Percentiles rank a stretch among this genome's conserved stretches.
phyloP scores from a whole-genome alignment of 2,888 invertebrate species.

The Villa cingulata region DNA sequence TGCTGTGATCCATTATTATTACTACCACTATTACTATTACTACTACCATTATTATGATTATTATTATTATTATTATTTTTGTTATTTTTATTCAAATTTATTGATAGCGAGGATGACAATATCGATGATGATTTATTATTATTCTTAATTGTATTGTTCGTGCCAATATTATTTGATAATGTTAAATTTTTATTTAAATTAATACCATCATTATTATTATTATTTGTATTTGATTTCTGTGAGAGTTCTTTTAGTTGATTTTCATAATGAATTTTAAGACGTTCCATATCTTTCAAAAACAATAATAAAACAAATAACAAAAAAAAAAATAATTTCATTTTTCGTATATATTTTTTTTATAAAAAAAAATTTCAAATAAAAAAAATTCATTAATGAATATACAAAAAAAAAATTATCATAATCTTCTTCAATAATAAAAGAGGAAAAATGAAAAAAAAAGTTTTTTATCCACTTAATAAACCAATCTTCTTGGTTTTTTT shows the following conservation, averaged over 20 bases:
- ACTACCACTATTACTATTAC: background rate
- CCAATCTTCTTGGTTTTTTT: background rate
- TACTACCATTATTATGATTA: too few relatives aligned
- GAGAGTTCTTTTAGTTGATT: constrained; percentile 17
- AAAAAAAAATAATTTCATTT: background rate
- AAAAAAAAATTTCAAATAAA: too few relatives aligned
- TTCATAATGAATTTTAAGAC: constrained; percentile 20
- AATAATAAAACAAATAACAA: background rate
- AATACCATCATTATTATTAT: constrained; percentile 1
- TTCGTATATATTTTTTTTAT: too few relatives aligned
- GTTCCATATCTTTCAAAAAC: constrained; percentile 17
- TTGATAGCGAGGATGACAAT: too few relatives aligned
- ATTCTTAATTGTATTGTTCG: too few relatives aligned
- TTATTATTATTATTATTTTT: constrained; percentile 1
- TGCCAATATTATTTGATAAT: background rate
- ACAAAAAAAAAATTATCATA: too few relatives aligned
- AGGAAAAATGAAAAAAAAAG: too few relatives aligned
- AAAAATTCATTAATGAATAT: too few relatives aligned
- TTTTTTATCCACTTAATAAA: too few relatives aligned
- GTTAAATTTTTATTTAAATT: constrained; percentile 1
- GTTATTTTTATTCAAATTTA: too few relatives aligned
- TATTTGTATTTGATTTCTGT: constrained; percentile 3
- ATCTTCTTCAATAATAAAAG: too few relatives aligned
- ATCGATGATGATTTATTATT: too few relatives aligned
- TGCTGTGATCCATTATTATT: background rate